A percentile compares a stretch with the other conserved stretches of the same genome.
These are phyloP conservation scores for Enteromius fasciolatus DNA, from an alignment of 2,797 vertebrate genomes.

Conservation along the genomic window DNA sequence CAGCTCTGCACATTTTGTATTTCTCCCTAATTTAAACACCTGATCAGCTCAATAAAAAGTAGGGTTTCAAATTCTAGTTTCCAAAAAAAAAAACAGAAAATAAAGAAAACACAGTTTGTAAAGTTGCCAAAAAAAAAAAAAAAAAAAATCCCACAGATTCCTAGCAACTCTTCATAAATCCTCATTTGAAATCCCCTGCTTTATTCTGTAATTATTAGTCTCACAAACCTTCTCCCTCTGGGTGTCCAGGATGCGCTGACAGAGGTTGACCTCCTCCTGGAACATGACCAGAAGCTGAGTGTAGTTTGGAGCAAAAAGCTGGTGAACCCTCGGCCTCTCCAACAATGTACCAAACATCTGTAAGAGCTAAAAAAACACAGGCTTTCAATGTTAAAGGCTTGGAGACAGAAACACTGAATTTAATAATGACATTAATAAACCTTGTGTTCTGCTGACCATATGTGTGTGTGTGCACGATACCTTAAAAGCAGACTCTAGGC, in stretches of 20 bases:
- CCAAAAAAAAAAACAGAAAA: no score
- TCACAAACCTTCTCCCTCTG: conserved; percentile 74
- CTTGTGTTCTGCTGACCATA: background rate
- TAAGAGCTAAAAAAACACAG: conserved; percentile 67
- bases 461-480: conserved; percentile 57
- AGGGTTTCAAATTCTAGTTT: background rate
- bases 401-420: background rate
- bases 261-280: conserved; percentile 76
- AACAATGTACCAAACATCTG: conserved; percentile 78
- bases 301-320: conserved; percentile 77
- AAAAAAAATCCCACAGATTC: no score
- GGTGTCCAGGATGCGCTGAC: conserved; percentile 75
- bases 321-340: conserved; percentile 74
- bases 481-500: conserved; percentile 79
- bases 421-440: background rate
- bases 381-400: background rate
- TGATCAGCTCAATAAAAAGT: no score
- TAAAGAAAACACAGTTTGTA: background rate
- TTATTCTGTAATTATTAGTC: background rate
- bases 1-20: no score
- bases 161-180: background rate
- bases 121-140: background rate
- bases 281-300: conserved; percentile 75
- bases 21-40: no score
- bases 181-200: background rate